Evolutionary conservation across 1,140 invertebrate species (phyloP), one percentile per base, ranked within the genome.

Genomic region (Drosophila erecta): DNA sequence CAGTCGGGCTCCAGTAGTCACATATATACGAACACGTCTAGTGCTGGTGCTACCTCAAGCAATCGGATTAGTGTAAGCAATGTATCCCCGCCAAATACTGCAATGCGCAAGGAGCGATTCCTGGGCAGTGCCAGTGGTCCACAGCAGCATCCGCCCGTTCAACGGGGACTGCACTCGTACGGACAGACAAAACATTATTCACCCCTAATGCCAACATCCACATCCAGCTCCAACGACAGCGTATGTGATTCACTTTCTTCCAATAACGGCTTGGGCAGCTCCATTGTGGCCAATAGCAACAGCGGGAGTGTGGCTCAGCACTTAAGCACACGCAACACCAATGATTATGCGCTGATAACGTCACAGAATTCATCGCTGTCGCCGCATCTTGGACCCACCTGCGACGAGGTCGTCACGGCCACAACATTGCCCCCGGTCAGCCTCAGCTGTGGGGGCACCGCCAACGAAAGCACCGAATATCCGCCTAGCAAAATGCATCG

Each of bases 181-280:
- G 80, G 83, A 6, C 77, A 84, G 55, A 56, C 70, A 3, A 92
- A 92, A 37, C 91, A 92, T 15, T 92, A 92, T 67, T 81, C 86
- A 0, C 76, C 81, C 4, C 59, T 84, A 50, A 72, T 89, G 61
- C 65, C 81, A 61, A 78, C 92, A 55, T 92, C 93, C 7, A 95
- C 95, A 0, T 96, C 95, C 79, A 96, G 95, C 93, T 96, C 95
- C 17, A 96, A 95, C 90, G 95, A 96, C 92, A 96, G 95, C 15
- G 94, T 96, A 5, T 95, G 95, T 72, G 91, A 92, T 69, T 92
- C 91, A 3, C 95, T 95, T 4, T 93, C 93, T 40, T 94, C 94
- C 4, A 93, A 93, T 14, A 92, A 93, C 65, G 92, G 92, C 8
- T 40, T 74, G n/a, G 67, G 71, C 10, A 69, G 55, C n/a, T 64